These are phyloP conservation scores for Belonocnema kinseyi DNA, from an alignment of 1,140 invertebrate genomes.

Conservation along the genomic window DNA sequence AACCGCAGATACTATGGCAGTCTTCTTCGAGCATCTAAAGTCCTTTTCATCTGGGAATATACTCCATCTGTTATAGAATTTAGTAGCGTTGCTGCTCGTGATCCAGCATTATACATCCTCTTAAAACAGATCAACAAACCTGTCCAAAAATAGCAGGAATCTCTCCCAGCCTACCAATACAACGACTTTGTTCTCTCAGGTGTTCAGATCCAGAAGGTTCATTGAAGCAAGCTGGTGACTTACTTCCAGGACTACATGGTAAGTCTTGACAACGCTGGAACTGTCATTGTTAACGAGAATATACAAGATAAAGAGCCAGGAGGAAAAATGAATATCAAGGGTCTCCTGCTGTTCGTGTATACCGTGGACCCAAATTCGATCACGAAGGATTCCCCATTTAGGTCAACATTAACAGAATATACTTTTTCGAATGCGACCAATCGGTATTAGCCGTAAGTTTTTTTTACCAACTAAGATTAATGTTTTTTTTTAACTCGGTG, in stretches of 20 bases:
- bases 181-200: conserved; percentile 79
- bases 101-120: conserved; percentile 78
- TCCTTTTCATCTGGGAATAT: conserved; percentile 75
- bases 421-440: conserved; percentile 82
- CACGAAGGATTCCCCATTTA: conserved; percentile 75
- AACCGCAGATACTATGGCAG: conserved; percentile 78
- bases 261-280: conserved; percentile 75
- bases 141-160: conserved; percentile 76
- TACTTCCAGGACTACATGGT: conserved; percentile 78
- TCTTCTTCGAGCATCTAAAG: conserved; percentile 77
- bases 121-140: conserved; percentile 73
- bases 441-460: conserved; percentile 78
- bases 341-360: conserved; percentile 75
- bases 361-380: conserved; percentile 78
- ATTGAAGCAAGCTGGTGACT: conserved; percentile 78
- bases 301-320: conserved; percentile 47
- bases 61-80: conserved; percentile 74
- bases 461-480: no score
- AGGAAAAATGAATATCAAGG: conserved; percentile 60
- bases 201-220: conserved; percentile 80
- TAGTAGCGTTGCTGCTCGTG: conserved; percentile 71
- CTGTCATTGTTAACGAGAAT: conserved; percentile 41
- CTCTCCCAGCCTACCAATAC: conserved; percentile 78
- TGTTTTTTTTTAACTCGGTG: neutral
- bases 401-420: conserved; percentile 78